phyloP scores from a whole-genome alignment of 2,113 vertebrate genomes.

The Microtus montanus region DNA sequence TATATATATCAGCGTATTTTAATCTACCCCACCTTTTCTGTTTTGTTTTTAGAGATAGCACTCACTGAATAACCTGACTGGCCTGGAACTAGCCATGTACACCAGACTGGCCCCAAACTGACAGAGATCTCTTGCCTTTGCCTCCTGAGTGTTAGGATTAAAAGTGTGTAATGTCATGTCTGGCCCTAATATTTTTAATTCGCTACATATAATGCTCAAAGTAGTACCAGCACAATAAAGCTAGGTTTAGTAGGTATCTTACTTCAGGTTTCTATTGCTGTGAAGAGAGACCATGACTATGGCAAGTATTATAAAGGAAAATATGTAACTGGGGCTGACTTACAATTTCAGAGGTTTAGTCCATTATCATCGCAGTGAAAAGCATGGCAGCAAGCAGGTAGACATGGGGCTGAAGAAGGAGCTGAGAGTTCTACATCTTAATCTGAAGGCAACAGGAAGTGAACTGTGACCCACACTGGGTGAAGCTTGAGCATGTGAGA shows the following conservation, averaged over 20 bases:
- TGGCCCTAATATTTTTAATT: neutral
- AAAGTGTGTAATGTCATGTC: neutral
- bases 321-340: neutral
- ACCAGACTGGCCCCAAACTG: neutral
- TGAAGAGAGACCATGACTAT: neutral
- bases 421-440: neutral
- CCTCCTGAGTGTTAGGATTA: neutral
- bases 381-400: neutral
- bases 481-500: neutral
- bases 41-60: neutral
- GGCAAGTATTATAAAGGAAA: neutral
- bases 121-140: neutral
- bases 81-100: neutral
- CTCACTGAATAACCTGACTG: neutral
- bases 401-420: neutral
- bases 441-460: neutral
- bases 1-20: neutral
- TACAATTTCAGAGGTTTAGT: neutral
- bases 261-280: neutral
- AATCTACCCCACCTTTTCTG: neutral
- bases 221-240: constrained; percentile 20
- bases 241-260: neutral
- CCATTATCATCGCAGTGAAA: neutral
- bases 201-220: neutral
- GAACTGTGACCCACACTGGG: neutral